A percentile compares a stretch with the other conserved stretches of the same genome.
phyloP scores from a whole-genome alignment of 2,888 invertebrate species.

The Bimastos eiseni region DNA sequence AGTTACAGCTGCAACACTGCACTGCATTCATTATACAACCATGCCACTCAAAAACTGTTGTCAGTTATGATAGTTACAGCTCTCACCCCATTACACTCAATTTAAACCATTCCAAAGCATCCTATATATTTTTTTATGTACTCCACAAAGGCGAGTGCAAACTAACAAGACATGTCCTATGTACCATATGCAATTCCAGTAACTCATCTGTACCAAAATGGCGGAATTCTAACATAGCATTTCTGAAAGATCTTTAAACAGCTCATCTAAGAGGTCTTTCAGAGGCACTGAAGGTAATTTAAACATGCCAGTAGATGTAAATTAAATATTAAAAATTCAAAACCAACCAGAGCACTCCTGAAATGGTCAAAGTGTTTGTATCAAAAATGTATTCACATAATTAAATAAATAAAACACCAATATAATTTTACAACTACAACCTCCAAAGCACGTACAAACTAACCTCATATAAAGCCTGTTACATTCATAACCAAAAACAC shows the following conservation, averaged over 20 bases:
- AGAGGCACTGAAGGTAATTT: too few species aligned
- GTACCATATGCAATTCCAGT: background rate
- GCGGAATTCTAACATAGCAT: background rate
- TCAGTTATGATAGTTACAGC: background rate
- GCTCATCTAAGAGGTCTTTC: background rate
- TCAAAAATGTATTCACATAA: background rate
- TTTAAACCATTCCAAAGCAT: constrained; percentile 3
- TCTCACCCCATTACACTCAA: background rate
- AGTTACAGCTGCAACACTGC: background rate
- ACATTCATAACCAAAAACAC: background rate
- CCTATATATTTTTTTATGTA: background rate
- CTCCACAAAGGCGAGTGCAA: background rate
- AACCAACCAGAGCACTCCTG: too few species aligned
- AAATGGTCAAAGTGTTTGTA: background rate
- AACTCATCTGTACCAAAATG: background rate
- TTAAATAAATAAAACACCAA: background rate
- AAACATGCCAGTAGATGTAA: too few species aligned
- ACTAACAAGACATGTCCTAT: background rate
- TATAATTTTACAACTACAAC: background rate
- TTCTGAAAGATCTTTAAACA: background rate
- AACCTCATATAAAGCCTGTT: background rate
- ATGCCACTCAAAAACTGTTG: background rate
- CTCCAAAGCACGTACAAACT: background rate
- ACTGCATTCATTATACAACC: background rate
- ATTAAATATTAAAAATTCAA: too few species aligned